Evolutionary conservation across 1,140 invertebrate genomes (phyloP).

Genomic region (Polypedilum vanderplanki): DNA sequence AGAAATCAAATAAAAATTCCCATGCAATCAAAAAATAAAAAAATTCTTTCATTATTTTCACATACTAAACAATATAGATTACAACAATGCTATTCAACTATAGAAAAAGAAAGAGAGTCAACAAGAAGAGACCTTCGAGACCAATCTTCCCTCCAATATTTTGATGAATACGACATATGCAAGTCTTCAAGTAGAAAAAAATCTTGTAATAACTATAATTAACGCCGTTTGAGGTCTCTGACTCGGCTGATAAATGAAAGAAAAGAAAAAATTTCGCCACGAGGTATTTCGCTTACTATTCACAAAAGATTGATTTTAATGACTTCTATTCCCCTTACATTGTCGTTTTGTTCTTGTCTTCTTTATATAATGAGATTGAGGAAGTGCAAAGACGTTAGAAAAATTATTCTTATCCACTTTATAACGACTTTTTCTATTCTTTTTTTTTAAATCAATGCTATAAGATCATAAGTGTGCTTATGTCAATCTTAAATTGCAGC

Average conservation of each 20-base stretch:
- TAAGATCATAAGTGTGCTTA: slow-evolving; percentile 7
- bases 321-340: neutral
- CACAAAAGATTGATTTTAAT: slow-evolving; percentile 16
- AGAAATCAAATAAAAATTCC: no score
- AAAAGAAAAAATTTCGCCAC: neutral
- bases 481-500: slow-evolving; percentile 20
- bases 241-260: neutral
- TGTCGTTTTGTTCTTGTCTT: neutral
- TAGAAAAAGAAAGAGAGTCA: no score
- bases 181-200: neutral
- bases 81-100: no score
- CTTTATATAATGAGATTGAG: neutral
- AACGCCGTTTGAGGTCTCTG: slow-evolving; percentile 15
- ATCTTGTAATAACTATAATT: slow-evolving; percentile 26
- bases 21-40: no score
- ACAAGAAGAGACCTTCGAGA: no score
- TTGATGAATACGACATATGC: neutral
- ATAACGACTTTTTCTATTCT: slow-evolving; percentile 24
- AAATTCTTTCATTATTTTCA: no score
- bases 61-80: no score
- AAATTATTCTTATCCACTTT: neutral
- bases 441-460: neutral
- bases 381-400: slow-evolving; percentile 21
- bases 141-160: no score
- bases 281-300: neutral